Evolutionary conservation across 1,140 invertebrate species (phyloP), one percentile per base, ranked within the genome.

Genomic region (Colletes gigas): DNA sequence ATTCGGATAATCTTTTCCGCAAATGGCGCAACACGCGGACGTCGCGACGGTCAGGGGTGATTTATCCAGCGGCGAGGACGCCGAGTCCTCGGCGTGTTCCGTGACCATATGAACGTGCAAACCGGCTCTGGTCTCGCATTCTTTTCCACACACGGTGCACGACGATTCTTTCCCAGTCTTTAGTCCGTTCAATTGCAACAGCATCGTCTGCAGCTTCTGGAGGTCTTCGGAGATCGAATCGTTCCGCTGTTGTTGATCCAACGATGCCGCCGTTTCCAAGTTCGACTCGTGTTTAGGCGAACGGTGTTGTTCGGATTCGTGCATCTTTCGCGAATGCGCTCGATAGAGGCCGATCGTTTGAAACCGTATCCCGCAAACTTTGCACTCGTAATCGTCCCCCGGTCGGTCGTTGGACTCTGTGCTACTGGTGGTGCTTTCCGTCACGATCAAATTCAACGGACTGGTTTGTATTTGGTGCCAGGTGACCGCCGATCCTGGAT

Each of bases 121-220:
- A 9, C 93, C 93, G 60, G 94, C 93, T 59, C 94, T 93, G 77
- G 94, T 95, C 59, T 96, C 95, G 83, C 94, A 95, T 73, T 96
- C 95, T 72, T 94, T 94, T 3, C 94, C 94, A 80, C 96, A 96
- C 4, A 95, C 88, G 57, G 90, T 93, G 83, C 96, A 96, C 7
- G 94, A 94, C 0, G 94, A 90, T 94, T 95, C 91, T 90, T 92
- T 93, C 0, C 17, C 41, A 0, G 93, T 94, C 81, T 97, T 96
- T 50, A 97, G 92, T 73, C 96, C 96, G 89, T 98, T 98, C 66
- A 98, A 91, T 92, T 98, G 97, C 67, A 97, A 94, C 83, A 98
- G 97, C 98, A 98, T 98, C 0, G 97, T 97, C 91, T 98, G 97
- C 21, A 98, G 92, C 90, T 98, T 98, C 83, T 97, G 96, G 7